phyloP scores from a whole-genome alignment of 92 coral and sea anemone species.

The Palythoa grandis region DNA sequence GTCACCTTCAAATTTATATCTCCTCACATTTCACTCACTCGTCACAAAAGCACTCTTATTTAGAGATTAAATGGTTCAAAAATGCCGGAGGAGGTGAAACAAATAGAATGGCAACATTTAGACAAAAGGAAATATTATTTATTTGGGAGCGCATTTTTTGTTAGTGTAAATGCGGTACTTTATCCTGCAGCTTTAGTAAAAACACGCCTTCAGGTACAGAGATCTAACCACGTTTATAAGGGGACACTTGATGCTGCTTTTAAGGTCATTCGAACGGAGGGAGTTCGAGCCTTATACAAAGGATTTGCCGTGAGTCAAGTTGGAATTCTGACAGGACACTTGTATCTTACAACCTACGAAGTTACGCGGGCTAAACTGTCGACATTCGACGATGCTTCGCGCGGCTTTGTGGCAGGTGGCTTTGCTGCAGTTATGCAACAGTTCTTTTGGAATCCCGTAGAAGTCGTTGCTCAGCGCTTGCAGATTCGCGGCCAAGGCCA shows the following conservation, averaged over 20 bases:
- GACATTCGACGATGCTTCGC: constrained; percentile 66
- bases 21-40: too few species aligned
- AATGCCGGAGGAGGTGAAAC: constrained; percentile 91
- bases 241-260: constrained; percentile 87
- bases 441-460: constrained; percentile 77
- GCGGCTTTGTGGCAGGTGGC: constrained; percentile 94
- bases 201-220: constrained; percentile 94
- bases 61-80: neutral
- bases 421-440: constrained; percentile 85
- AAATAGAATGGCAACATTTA: constrained; percentile 92
- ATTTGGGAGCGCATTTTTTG: constrained; percentile 68
- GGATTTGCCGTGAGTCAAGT: constrained; percentile 83
- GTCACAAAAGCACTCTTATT: too few species aligned
- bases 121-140: constrained; percentile 79
- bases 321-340: constrained; percentile 79
- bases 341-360: constrained; percentile 88
- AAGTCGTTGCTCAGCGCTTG: constrained; percentile 78
- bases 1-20: too few species aligned
- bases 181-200: constrained; percentile 89
- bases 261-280: constrained; percentile 79
- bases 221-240: constrained; percentile 64
- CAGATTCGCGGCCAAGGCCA: constrained; percentile 58
- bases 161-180: constrained; percentile 64
- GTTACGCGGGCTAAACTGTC: constrained; percentile 78
- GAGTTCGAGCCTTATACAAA: constrained; percentile 84